Evolutionary conservation across 2,113 vertebrate species (phyloP), one percentile per base, ranked within the genome.

Genomic region (Petrocephalus microphthalmus): DNA sequence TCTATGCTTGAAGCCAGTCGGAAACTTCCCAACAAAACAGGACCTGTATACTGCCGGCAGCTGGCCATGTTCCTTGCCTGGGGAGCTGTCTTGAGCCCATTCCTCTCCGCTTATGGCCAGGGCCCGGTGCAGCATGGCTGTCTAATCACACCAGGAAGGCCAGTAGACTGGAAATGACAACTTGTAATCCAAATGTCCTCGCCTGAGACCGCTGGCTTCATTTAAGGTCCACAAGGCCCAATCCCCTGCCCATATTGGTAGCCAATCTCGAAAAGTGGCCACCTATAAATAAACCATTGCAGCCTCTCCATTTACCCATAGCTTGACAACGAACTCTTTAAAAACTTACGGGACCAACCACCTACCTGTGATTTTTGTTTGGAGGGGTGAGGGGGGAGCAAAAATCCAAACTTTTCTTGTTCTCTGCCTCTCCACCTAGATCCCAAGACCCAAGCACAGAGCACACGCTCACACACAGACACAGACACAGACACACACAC

Each of bases 281-380:
- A 56, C 15, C 87, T 88, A 88, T 60, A 88, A 88, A 88, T 88
- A 88, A 84, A 47, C 87, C 11, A 20, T 13, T 25, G 67, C 57
- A 51, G 22, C 22, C 37, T 71, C n/a, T 33, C 60, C 60, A 8
- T 47, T 45, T 25, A 37, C 53, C 33, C 11, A 56, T 4, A 52
- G 11, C 53, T 19, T n/a, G 15, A 29, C 29, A 3, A 8, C 15
- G 33, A 42, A n/a, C 29, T 51, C n/a, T 0, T 20, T 60, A 64
- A 20, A 74, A n/a, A 81, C 51, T 29, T 67, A 45, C n/a, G 37
- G 45, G n/a, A 87, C 42, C 5, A 71, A 49, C 7, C 87, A 22
- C 91, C 1, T 94, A 94, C 94, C 94, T 91, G 22, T 10, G 53
- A 71, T 56, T 87, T 84, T 49, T 89, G 88, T 83, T 8, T 82